Base-by-base conservation (phyloP, 2,888 invertebrate species). In the Torymus aiolomorphi region DNA sequence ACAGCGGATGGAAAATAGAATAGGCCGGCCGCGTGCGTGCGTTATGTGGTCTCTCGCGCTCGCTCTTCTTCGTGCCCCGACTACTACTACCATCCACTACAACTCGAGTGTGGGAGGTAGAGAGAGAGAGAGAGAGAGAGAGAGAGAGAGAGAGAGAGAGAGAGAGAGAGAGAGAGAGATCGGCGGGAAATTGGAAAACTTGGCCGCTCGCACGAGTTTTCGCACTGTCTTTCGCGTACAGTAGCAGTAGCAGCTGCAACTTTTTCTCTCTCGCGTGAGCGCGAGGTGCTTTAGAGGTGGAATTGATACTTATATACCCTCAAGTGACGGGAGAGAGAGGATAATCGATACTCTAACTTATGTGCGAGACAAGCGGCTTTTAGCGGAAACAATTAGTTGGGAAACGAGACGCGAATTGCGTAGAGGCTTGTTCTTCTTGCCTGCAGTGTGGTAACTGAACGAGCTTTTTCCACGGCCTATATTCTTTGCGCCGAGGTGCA, bases 171-270 rank as follows among this genome's bases (percentile, higher is more conserved):
- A 20, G 20, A 20, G 20, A 20, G 20, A 20, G 20, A 20, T 20
- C 83, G 81, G 83, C 83, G 80, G 83, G 83, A 86, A 84, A 86
- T 86, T 86, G 86, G 83, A 86, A 86, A 87, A 86, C 85, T 87
- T 86, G 80, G 78, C 83, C 81, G 73, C 78, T 73, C 71, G 76
- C 72, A 18, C 66, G 20, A 20, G 20, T 20, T 20, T 59, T 20
- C 67, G 72, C 70, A 18, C 56, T 57, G 13, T 71, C 57, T 77
- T 76, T 18, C 20, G 16, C 24, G 16, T 16, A 14, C 11, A 13
- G 13, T 62, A 16, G 13, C 11, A 13, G 13, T 62, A 16, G 13
- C 18, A 20, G 14, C 31, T 51, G 18, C 61, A 66, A 61, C 67
- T 49, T 76, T 57, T 24, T 5, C 52, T 14, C 14, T 10, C 8